A percentile compares a stretch with the other conserved stretches of the same genome.
phyloP scores from a whole-genome alignment of 64 coral and sea anemone genomes.

The Stichodactyla helianthus region DNA sequence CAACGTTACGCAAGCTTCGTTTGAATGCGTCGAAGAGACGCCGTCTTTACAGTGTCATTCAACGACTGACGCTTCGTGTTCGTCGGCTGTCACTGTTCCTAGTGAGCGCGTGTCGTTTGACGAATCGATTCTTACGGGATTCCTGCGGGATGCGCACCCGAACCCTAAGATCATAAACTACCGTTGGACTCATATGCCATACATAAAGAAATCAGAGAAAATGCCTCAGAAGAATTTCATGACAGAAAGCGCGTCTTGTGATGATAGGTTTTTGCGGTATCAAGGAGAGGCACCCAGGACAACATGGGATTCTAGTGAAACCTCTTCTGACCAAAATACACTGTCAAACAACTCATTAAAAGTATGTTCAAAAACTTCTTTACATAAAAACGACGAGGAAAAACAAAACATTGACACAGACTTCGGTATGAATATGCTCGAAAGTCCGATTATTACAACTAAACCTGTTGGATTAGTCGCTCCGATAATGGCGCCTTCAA shows the following conservation, averaged over 20 bases:
- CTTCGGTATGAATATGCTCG: background rate
- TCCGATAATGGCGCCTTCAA: background rate
- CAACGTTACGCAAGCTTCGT: background rate
- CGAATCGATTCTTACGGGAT: conserved; percentile 16
- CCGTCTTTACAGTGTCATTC: background rate
- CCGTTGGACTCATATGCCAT: background rate
- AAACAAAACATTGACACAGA: background rate
- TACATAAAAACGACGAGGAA: background rate
- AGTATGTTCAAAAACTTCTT: background rate
- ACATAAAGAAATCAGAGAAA: background rate
- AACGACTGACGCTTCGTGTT: background rate
- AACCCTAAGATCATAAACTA: conserved; percentile 2
- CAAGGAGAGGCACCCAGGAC: background rate
- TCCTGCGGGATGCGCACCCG: background rate
- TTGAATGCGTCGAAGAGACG: background rate
- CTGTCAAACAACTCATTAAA: background rate
- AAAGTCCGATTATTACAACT: background rate
- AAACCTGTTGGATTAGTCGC: background rate
- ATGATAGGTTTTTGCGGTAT: background rate
- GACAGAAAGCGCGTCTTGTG: conserved; percentile 5
- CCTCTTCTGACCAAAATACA: background rate
- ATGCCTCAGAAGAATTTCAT: background rate
- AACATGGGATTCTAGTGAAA: background rate
- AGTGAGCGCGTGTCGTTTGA: background rate
- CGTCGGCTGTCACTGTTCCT: background rate